Base-by-base conservation (phyloP, 1,140 invertebrate species). In the Aricia agestis region DNA sequence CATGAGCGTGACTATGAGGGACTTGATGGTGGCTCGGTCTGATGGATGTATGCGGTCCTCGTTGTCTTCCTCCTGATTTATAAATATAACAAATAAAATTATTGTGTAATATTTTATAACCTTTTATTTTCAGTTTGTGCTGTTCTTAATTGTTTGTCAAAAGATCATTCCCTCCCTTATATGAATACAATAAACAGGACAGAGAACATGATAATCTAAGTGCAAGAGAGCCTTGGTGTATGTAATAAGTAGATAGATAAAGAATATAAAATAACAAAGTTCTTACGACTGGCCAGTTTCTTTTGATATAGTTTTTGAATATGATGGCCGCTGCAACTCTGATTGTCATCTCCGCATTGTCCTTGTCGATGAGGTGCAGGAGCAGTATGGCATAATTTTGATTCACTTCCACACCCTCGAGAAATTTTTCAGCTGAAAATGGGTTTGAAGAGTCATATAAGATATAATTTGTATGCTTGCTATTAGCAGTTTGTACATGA, bases 231-330 rank as follows among this genome's bases (percentile, higher is more conserved):
- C 36, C 36, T 6, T 36, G 36, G 25, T 25, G 25, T 25, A 25
- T 25, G 36, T 36, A 36, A 5, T 36, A 36, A 7, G 36, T 36
- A 36, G 36, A 36, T 36, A 36, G 9, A 13, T 1, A 15, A 13
- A 45, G 42, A 45, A 45, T 9, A 15, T 58, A 68, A 18, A 32
- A 61, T 41, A 25, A 13, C 57, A 66, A 66, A 71, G 6, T 31
- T 94, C 94, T 93, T 93, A 98, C 97, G 79, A 96, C 93, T 92
- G 94, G 94, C 98, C 98, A 99, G 92, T 99, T 98, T 69, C 97
- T 93, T 89, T 99, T 99, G 6, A 99, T 95, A 88, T 96, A 98
- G 90, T 99, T 99, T 89, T 99, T 99, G 82, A 99, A 98, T 15
- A 96, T 96, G 77, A 99, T 96, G 61, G 98, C 95, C 65, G 97